A percentile compares a stretch with the other conserved stretches of the same genome.
phyloP scores from a whole-genome alignment of 2,888 invertebrate species.

The Stenodema calcarata region DNA sequence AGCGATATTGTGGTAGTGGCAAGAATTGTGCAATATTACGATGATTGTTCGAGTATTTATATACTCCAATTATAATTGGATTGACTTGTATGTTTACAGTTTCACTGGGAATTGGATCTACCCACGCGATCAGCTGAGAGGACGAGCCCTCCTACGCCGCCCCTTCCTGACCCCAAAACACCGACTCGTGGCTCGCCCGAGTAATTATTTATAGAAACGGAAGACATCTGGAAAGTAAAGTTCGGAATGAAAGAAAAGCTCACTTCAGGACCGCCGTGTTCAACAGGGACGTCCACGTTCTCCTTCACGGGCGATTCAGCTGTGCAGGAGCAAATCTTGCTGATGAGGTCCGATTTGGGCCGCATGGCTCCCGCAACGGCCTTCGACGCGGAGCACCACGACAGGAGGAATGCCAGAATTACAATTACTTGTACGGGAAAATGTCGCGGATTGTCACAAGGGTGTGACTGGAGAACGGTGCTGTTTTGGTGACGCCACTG shows the following conservation, averaged over 20 bases:
- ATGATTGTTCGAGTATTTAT: too few species aligned
- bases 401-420: background rate
- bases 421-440: too few species aligned
- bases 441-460: too few species aligned
- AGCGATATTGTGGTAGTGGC: too few species aligned
- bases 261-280: slow-evolving; percentile 6
- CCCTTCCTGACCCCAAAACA: background rate
- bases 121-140: background rate
- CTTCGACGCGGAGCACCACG: background rate
- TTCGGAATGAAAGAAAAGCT: background rate
- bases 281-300: slow-evolving; percentile 26
- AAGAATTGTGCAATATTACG: too few species aligned
- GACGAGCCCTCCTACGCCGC: background rate
- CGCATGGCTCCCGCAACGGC: background rate
- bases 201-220: background rate
- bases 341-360: slow-evolving; percentile 54
- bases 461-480: too few species aligned
- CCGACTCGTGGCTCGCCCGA: background rate
- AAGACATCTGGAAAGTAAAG: background rate
- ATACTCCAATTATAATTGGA: too few species aligned
- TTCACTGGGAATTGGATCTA: background rate
- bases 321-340: slow-evolving; percentile 53
- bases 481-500: background rate
- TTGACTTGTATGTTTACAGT: too few species aligned
- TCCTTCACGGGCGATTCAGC: slow-evolving; percentile 52